A percentile compares a stretch with the other conserved stretches of the same genome.
These are phyloP conservation scores for Cryptoleucopteryx plumbea DNA, from an alignment of 2,113 vertebrate species.

Conservation along the genomic window DNA sequence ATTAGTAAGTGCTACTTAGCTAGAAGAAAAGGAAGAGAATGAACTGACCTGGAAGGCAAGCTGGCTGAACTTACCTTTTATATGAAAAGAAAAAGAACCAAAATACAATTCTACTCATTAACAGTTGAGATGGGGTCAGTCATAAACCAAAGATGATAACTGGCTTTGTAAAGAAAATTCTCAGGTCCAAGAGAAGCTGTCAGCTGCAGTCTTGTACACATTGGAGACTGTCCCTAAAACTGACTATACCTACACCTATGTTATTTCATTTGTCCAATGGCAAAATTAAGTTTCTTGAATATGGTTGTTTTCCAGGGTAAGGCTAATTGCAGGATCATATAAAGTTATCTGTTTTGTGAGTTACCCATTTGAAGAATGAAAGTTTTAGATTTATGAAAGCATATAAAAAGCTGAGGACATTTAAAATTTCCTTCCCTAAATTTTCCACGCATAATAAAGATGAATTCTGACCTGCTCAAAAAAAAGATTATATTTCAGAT, in stretches of 20 bases:
- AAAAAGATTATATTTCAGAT: neutral
- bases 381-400: neutral
- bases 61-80: neutral
- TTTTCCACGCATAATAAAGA: neutral
- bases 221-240: neutral
- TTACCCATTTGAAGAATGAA: neutral
- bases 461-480: neutral
- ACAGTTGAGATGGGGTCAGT: neutral
- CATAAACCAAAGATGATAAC: neutral
- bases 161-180: neutral
- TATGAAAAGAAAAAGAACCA: neutral
- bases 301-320: neutral
- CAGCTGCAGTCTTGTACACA: neutral
- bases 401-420: neutral
- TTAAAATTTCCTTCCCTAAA: neutral
- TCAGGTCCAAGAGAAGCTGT: neutral
- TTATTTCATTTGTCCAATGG: neutral
- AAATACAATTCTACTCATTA: neutral
- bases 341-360: neutral
- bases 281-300: neutral
- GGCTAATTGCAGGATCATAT: neutral
- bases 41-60: neutral
- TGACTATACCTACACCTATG: neutral
- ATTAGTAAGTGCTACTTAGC: neutral
- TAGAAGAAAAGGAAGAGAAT: neutral